Evolutionary conservation across 92 coral and sea anemone genomes (phyloP), one percentile per base, ranked within the genome.

Genomic region (Bergia sp.): DNA sequence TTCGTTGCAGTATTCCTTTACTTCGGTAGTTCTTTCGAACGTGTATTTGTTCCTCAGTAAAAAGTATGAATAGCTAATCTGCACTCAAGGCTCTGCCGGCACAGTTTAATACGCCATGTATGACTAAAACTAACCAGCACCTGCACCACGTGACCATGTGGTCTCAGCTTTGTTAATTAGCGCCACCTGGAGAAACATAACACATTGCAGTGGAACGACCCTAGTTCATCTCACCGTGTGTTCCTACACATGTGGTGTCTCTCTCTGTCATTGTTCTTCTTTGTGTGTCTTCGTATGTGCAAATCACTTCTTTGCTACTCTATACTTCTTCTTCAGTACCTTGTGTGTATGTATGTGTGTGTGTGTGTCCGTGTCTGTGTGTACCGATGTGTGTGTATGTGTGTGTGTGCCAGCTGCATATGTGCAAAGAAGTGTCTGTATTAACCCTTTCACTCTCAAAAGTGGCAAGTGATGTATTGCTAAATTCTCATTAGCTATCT

Each of bases 141-240:
- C 45, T 71, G 67, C 77, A 71, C 65, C 77, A 69, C 79, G 57
- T 82, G 58, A 39, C 43, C 47, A 13, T 71, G n/a, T 40, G 38
- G 37, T 67, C 86, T 38, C 37, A 64, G 53, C 41, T 82, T 43
- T 66, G 61, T 37, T 36, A 29, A n/a, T 43, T 42, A 10, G 76
- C 87, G 67, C 87, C 64, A 44, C 47, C 87, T 84, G 87, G 87
- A 84, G 87, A 84, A 84, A 84, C 87, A 84, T 84, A 84, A 84
- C 87, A 71, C 87, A 67, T 45, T 84, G 87, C 77, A 71, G 86
- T 29, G 85, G 85, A 20, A 40, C 43, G 53, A 71, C 45, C 57
- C 37, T 16, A 13, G 65, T 69, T 72, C 21, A 2, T 8, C 15
- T 84, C 12, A 23, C 42, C n/a, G 8, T 47, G 29, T 44, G 5